Evolutionary conservation across 2,888 invertebrate genomes (phyloP).

Genomic region (Schizotus pectinicornis): DNA sequence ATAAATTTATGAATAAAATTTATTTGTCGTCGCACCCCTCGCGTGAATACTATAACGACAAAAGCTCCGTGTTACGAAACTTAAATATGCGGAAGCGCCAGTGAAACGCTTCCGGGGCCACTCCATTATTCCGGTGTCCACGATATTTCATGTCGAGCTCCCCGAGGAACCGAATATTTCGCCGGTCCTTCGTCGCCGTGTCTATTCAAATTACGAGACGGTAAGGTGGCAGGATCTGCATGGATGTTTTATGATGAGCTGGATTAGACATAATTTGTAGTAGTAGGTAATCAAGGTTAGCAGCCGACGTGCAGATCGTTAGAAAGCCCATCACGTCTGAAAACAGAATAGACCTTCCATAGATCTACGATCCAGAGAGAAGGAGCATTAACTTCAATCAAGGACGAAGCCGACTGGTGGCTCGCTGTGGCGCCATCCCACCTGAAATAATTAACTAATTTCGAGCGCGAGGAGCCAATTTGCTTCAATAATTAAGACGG

Average conservation of each 20-base stretch:
- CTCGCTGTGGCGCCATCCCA: conserved; percentile 2
- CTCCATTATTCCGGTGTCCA: conserved; percentile 7
- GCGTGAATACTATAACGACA: no score
- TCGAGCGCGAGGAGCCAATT: conserved; percentile 4
- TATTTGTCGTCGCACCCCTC: no score
- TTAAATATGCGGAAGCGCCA: no score
- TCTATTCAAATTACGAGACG: conserved; percentile 10
- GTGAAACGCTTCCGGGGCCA: background rate
- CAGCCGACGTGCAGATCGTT: conserved; percentile 11
- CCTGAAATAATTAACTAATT: conserved; percentile 7
- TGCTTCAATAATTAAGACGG: background rate
- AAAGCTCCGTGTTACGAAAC: no score
- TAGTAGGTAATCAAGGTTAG: conserved; percentile 22
- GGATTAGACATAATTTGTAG: conserved; percentile 14
- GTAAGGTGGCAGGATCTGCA: conserved; percentile 9
- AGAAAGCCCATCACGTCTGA: conserved; percentile 21
- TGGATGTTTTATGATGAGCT: conserved; percentile 10
- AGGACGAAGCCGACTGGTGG: conserved; percentile 10
- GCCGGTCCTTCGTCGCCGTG: background rate
- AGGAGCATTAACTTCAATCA: conserved; percentile 21
- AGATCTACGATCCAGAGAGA: conserved; percentile 9
- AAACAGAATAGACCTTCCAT: conserved; percentile 15
- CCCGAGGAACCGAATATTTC: conserved; percentile 3
- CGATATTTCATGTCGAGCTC: conserved; percentile 2
- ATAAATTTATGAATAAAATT: no score